phyloP scores from a whole-genome alignment of 2,113 vertebrate genomes.

The Marcusenius ussheri region DNA sequence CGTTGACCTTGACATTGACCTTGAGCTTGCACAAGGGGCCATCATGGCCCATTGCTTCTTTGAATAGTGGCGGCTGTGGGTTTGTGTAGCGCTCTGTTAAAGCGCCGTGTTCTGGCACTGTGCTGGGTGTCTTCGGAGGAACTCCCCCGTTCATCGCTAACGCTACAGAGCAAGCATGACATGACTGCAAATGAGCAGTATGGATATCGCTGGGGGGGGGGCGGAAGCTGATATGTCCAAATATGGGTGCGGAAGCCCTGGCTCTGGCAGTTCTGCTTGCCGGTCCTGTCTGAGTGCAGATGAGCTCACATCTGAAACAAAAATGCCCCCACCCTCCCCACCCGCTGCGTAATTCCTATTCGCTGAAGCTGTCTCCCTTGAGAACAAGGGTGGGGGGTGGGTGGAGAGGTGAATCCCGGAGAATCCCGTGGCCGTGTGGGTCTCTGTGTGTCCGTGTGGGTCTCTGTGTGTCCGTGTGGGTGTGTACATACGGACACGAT shows the following conservation, averaged over 20 bases:
- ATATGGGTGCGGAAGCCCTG: constrained; percentile 50
- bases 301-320: background rate
- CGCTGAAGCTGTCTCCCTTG: background rate
- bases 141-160: background rate
- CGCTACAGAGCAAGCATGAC: constrained; percentile 40
- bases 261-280: constrained; percentile 14
- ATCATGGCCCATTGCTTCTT: background rate
- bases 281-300: background rate
- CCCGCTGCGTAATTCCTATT: background rate
- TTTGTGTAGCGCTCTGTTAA: too few relatives aligned
- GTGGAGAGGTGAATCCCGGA: background rate
- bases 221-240: constrained; percentile 54
- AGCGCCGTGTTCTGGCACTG: background rate
- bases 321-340: background rate
- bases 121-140: background rate
- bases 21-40: background rate
- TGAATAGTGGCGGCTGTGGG: background rate
- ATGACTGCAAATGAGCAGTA: constrained; percentile 43
- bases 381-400: background rate
- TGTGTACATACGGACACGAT: background rate
- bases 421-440: background rate
- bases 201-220: background rate
- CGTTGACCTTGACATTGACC: background rate
- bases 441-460: background rate
- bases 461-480: background rate